Evolutionary conservation across 2,888 invertebrate genomes (phyloP), one percentile per base, ranked within the genome.

Genomic region (Cheilosia impressa): DNA sequence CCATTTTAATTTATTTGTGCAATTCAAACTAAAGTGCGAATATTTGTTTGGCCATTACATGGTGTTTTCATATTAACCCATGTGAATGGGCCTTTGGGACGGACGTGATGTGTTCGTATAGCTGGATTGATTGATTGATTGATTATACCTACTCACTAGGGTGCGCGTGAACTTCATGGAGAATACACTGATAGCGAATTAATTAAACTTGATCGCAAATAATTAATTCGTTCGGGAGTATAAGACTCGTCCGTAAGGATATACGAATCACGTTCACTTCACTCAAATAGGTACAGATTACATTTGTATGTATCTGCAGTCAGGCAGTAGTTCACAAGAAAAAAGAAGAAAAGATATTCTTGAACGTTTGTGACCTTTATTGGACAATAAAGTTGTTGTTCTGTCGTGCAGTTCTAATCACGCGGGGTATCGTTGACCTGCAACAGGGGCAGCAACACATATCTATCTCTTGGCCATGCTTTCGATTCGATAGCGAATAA

Each of bases 101-200:
- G 2, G 22, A 4, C 52, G 47, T 60, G 22, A 22, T 22, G 71
- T 58, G 60, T 71, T 19, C 31, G 43, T 57, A 24, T 19, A 43
- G 52, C 69, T 69, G 65, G 69, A 84, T 75, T 84, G 84, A 79
- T 83, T 73, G 83, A 83, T 76, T 85, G 85, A 80, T 84, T 75
- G 83, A 83, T 76, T 75, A 75, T 62, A 63, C 45, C 17, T 22
- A 22, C 31, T 57, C n/a, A 22, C 31, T 57, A n/a, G 38, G 15
- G 22, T 15, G 17, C 22, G 43, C 34, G 65, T 53, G 17, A 62
- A 68, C 38, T 69, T 55, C 55, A 10, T 15, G 17, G 2, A 17
- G 41, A 24, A 38, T 31, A 15, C 9, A 41, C 17, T 68, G 73
- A 78, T 78, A 22, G 55, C 10, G 43, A 75, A 75, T 76, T 80